A percentile compares a stretch with the other conserved stretches of the same genome.
Conservation (phyloP, 1,140 invertebrate species). For the Dendrolimus punctatus region DNA sequence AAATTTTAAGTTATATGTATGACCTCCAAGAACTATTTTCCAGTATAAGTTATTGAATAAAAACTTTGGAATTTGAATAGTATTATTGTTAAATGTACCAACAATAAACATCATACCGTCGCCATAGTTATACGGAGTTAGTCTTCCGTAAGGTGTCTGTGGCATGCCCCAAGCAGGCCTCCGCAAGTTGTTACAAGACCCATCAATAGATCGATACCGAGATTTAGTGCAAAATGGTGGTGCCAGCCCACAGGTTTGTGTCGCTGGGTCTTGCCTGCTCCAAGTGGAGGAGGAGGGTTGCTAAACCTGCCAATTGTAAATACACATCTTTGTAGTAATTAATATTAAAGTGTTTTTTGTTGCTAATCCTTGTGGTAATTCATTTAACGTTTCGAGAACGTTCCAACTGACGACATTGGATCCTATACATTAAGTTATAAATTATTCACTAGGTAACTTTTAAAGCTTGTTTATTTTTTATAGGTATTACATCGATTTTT, state of each 20-base stretch:
- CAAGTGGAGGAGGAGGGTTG: constrained; percentile 49
- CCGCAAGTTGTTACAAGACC: constrained; percentile 88
- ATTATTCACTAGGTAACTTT: too few species aligned
- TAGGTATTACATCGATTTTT: too few species aligned
- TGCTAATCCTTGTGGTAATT: too few species aligned
- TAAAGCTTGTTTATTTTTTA: too few species aligned
- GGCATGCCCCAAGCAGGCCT: constrained; percentile 83
- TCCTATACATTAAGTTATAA: too few species aligned
- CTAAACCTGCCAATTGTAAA: constrained; percentile 37
- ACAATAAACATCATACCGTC: constrained; percentile 76
- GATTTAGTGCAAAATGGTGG: constrained; percentile 44
- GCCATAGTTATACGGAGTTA: constrained; percentile 86
- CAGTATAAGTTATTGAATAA: too few species aligned
- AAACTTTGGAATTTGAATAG: not conserved
- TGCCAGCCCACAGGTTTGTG: constrained; percentile 45
- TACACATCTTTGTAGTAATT: too few species aligned
- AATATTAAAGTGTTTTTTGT: too few species aligned
- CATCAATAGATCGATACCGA: constrained; percentile 80
- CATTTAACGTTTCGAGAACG: too few species aligned
- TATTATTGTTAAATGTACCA: constrained; percentile 2
- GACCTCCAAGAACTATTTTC: too few species aligned
- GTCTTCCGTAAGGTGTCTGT: constrained; percentile 76
- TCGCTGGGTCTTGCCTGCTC: constrained; percentile 35
- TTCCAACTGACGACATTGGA: too few species aligned
- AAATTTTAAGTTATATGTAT: too few species aligned